Evolutionary conservation across 35 echinoderm and acorn worm genomes (phyloP).

Genomic region (Stichopus chloronotus): DNA sequence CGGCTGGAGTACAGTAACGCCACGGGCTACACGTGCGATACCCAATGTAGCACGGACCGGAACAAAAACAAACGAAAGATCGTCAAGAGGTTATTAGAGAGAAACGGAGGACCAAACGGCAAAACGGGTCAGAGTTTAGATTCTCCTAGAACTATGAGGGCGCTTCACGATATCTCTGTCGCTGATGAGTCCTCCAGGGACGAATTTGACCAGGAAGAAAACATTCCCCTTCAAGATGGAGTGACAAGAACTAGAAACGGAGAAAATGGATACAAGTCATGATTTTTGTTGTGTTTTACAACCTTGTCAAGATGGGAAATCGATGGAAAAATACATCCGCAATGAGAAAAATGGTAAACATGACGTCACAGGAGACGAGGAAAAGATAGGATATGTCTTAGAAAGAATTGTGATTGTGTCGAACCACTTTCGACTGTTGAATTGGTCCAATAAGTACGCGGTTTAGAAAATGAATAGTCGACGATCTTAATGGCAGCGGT

Average conservation of each 20-base stretch:
- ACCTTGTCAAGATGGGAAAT: no score
- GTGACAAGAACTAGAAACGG: conserved; percentile 48
- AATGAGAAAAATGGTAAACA: neutral
- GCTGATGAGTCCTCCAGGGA: conserved; percentile 55
- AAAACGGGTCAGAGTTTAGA: conserved; percentile 27
- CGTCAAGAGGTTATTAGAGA: conserved; percentile 47
- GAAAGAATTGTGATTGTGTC: neutral
- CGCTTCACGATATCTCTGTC: conserved; percentile 49
- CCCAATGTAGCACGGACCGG: conserved; percentile 10
- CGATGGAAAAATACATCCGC: no score
- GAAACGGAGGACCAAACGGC: conserved; percentile 47
- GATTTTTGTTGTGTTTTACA: neutral
- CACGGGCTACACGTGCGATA: conserved; percentile 37
- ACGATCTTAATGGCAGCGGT: no score
- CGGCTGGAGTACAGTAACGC: conserved; percentile 83
- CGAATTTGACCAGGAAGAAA: conserved; percentile 59
- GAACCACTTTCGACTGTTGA: no score
- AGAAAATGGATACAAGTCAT: conserved; percentile 53
- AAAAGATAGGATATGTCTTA: neutral
- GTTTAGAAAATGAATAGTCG: no score
- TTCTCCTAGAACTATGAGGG: conserved; percentile 19
- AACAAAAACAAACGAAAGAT: conserved; percentile 57
- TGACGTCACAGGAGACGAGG: neutral
- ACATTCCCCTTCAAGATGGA: conserved; percentile 58
- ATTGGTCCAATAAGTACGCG: no score